These are phyloP conservation scores for Planiliza haematocheilus DNA, from an alignment of 2,113 vertebrate species.

Conservation along the genomic window DNA sequence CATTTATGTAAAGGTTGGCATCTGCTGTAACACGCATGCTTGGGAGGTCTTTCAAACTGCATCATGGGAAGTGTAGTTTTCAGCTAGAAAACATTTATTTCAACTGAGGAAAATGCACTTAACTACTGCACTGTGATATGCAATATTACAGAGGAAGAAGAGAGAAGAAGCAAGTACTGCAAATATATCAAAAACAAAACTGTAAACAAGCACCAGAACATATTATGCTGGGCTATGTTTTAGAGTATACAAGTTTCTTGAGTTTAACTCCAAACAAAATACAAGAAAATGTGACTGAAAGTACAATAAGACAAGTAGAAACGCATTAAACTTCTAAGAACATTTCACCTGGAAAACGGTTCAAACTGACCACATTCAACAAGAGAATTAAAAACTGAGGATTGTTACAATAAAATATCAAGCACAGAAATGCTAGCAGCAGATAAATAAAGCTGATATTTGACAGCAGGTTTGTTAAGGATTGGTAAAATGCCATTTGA, in stretches of 20 bases:
- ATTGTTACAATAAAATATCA: not conserved
- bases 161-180: not conserved
- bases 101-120: constrained; percentile 14
- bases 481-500: not conserved
- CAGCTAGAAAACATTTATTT: constrained; percentile 42
- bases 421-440: not conserved
- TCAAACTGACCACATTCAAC: too few relatives aligned
- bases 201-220: not conserved
- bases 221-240: too few relatives aligned
- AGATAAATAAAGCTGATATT: not conserved
- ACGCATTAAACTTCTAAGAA: not conserved
- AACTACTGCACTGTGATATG: not conserved
- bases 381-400: not conserved
- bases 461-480: not conserved
- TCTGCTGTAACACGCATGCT: too few relatives aligned
- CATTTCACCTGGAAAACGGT: too few relatives aligned
- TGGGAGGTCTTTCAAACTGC: too few relatives aligned
- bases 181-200: not conserved
- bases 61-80: too few relatives aligned
- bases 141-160: not conserved
- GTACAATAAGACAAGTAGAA: not conserved
- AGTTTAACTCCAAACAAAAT: not conserved
- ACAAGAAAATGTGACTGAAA: not conserved
- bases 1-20: too few relatives aligned
- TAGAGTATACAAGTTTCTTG: not conserved